Conservation (phyloP, 1,140 invertebrate genomes). For the Anastrepha ludens region DNA sequence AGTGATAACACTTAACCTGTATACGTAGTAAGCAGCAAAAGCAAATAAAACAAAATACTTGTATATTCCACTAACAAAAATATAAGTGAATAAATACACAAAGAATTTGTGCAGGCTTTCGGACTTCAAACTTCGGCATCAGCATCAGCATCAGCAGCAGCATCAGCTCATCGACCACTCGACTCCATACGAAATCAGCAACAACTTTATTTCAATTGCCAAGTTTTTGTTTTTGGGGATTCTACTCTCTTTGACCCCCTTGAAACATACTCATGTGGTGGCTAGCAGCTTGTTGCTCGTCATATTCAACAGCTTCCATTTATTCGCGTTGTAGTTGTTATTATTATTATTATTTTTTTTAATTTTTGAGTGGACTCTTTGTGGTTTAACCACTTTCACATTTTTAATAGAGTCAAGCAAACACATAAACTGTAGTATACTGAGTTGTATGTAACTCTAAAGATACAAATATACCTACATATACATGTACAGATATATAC, state of each 20-base stretch:
- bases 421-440: background rate
- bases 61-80: background rate
- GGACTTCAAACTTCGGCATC: background rate
- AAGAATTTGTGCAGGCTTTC: background rate
- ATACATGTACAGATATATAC: background rate
- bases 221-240: background rate
- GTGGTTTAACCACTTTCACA: conserved; percentile 51
- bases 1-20: conserved; percentile 50
- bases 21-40: background rate
- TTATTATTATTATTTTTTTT: background rate
- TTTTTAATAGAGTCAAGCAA: conserved; percentile 41
- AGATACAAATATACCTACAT: background rate
- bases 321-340: background rate
- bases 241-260: background rate
- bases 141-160: background rate
- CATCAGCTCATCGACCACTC: background rate
- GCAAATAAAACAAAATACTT: background rate
- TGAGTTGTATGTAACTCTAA: background rate
- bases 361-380: conserved; percentile 4
- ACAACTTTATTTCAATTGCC: conserved; percentile 39
- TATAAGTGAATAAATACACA: background rate
- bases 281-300: conserved; percentile 1
- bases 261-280: background rate
- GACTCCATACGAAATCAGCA: background rate
- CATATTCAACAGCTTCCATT: background rate